Evolutionary conservation across 1,140 invertebrate species (phyloP), one percentile per base, ranked within the genome.

Genomic region (Frieseomelitta varia): DNA sequence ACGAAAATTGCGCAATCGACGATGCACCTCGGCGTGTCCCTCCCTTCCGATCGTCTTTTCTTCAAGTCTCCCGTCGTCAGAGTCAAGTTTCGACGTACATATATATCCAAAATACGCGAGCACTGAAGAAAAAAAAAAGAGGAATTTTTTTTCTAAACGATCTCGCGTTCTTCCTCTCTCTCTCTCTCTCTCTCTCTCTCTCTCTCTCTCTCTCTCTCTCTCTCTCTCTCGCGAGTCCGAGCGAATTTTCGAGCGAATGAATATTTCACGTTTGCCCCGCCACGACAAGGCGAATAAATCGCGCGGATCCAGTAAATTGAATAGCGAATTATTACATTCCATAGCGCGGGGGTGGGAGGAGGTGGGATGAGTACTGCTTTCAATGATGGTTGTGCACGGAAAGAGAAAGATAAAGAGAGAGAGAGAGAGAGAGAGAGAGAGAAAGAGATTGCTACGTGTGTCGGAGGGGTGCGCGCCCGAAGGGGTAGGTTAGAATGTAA

Each of bases 271-370:
- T 72, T 27, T 61, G 65, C 39, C 39, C 39, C 39, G 39, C 34
- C 39, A 0, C 39, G 65, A 27, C 67, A 67, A 24, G 58, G 19
- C 56, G 84, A 85, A 85, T 69, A 82, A 80, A 85, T 85, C 63
- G 72, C 56, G 65, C 47, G 72, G 79, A 71, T 76, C 67, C 68
- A 73, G 81, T 77, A 78, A 76, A 82, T 86, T 77, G 73, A 86
- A 65, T 67, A 53, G 85, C 85, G 81, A 86, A 86, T 86, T 86
- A 86, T 83, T 86, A 78, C 72, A 78, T 83, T 83, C 51, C 65
- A 73, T 56, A 58, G 74, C n/a, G 15, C 34, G 67, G 67, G 68
- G 78, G 15, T 34, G 67, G 67, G 68, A 78, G 74, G 78, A 86
- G 30, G 30, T 1, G 30, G 74, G 78, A 86, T 83, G 85, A 86